Conservation (phyloP, 2,797 vertebrate species). For the Tokudaia tokunoshimensis region DNA sequence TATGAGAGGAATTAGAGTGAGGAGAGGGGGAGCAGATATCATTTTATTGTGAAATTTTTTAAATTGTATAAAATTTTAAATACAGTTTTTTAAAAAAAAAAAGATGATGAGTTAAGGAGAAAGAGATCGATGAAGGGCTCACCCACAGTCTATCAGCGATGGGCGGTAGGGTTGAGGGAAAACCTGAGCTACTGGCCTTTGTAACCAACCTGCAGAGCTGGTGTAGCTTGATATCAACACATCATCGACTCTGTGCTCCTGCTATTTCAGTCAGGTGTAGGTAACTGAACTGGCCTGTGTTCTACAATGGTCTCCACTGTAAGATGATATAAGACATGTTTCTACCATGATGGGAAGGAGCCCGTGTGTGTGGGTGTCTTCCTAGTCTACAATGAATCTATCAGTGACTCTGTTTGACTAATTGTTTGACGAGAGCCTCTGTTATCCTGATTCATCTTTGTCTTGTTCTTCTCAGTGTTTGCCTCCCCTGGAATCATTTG, state of each 20-base stretch:
- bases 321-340: neutral
- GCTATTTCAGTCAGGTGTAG: too few relatives aligned
- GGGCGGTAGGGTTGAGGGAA: neutral
- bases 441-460: neutral
- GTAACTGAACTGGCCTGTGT: neutral
- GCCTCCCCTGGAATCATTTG: neutral
- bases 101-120: neutral
- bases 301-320: neutral
- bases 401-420: neutral
- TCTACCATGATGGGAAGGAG: neutral
- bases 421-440: neutral
- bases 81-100: neutral
- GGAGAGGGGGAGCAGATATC: neutral
- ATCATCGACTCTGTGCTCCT: too few relatives aligned
- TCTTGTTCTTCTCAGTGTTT: neutral
- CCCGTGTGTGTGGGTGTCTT: neutral
- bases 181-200: neutral
- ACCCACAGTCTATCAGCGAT: neutral
- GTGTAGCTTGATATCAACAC: fast-evolving
- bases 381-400: neutral
- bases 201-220: neutral
- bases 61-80: neutral
- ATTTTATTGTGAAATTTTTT: neutral
- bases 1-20: neutral
- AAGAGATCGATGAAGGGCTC: fast-evolving